A percentile compares a stretch with the other conserved stretches of the same genome.
Evolutionary conservation across 2,797 vertebrate species (phyloP).

Genomic region (Chelmon rostratus): DNA sequence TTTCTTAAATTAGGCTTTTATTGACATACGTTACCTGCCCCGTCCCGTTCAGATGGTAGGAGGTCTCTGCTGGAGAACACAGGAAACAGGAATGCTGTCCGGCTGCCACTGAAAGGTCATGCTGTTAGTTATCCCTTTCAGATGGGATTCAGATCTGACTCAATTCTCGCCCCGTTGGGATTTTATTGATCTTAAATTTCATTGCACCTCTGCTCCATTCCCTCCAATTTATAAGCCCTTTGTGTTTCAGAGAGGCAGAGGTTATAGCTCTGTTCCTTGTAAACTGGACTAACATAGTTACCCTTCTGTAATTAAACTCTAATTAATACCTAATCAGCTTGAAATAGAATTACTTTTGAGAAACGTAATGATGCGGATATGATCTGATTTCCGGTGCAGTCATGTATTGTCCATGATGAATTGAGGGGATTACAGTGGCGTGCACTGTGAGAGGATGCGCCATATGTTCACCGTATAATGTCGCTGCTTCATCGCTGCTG

Average conservation of each 20-base stretch:
- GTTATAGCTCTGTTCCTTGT: not conserved
- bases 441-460: not conserved
- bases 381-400: not conserved
- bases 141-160: not conserved
- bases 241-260: not conserved
- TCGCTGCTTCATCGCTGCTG: not conserved
- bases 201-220: not conserved
- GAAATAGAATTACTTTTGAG: not conserved
- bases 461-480: not conserved
- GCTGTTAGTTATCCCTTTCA: not conserved
- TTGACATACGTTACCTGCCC: rapidly evolving
- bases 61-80: not conserved
- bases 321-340: not conserved
- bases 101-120: not conserved
- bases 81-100: too few relatives aligned
- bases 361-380: not conserved
- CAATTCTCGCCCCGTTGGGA: not conserved
- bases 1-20: not conserved
- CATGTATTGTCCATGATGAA: not conserved
- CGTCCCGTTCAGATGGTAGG: not conserved
- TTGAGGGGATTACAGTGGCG: not conserved
- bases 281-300: not conserved
- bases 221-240: not conserved
- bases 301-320: conserved; percentile 10
- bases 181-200: conserved; percentile 10